These are phyloP conservation scores for Rhombomys opimus DNA, from an alignment of 2,113 vertebrate genomes.

Conservation along the genomic window DNA sequence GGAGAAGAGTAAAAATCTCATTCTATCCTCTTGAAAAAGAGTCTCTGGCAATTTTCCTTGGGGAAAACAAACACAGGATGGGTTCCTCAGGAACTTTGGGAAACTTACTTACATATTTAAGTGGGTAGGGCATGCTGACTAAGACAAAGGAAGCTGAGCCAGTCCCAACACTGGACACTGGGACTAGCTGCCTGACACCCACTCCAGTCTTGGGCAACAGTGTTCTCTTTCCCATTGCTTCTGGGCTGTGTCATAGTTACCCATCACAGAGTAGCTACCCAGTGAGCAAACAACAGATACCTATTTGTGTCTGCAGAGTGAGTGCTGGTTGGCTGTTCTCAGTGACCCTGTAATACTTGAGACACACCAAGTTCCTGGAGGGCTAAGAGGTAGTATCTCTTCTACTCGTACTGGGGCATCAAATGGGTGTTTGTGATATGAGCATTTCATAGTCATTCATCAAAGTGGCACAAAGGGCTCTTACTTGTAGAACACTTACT, in stretches of 20 bases:
- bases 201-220: background rate
- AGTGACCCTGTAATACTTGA: background rate
- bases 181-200: background rate
- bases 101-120: too few species aligned
- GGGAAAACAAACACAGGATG: background rate
- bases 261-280: background rate
- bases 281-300: background rate
- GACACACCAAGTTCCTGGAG: background rate
- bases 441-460: background rate
- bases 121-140: too few species aligned
- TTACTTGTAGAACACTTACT: background rate
- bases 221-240: background rate
- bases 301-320: background rate
- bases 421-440: background rate
- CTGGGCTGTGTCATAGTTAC: background rate
- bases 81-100: background rate
- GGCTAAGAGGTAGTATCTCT: background rate
- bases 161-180: background rate
- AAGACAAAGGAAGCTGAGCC: background rate
- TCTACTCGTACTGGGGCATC: background rate
- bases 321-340: background rate
- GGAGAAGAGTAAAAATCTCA: background rate
- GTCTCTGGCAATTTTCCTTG: slow-evolving; percentile 32
- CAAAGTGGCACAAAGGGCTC: background rate
- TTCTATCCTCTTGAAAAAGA: slow-evolving; percentile 3